Conservation (phyloP, 35 echinoderm and acorn worm genomes). For the Ophiothrix spiculata region DNA sequence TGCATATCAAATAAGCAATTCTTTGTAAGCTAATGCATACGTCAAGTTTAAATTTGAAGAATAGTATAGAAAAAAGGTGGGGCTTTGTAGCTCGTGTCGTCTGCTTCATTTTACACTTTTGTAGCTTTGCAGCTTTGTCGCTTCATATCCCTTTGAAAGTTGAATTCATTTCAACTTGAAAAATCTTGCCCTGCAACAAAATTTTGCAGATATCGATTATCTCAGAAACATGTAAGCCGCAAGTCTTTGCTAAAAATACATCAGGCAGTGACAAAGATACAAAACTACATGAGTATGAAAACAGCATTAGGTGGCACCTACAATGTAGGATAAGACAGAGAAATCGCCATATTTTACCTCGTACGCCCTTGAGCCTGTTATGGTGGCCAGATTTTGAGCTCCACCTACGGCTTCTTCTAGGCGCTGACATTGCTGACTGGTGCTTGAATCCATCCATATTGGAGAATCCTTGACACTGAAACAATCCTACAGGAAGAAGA, state of each 20-base stretch:
- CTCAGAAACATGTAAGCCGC: neutral
- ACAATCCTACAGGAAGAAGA: constrained; percentile 62
- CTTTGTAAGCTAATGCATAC: too few species aligned
- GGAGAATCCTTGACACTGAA: constrained; percentile 78
- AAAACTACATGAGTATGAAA: neutral
- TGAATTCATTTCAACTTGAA: too few species aligned
- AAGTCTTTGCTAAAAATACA: neutral
- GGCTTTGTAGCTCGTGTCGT: too few species aligned
- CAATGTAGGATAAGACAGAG: neutral
- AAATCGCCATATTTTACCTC: constrained; percentile 46
- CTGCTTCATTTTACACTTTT: too few species aligned
- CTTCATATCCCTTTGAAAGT: too few species aligned
- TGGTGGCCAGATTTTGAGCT: constrained; percentile 71
- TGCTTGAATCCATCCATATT: constrained; percentile 97
- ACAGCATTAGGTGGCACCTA: neutral
- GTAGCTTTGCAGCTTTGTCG: too few species aligned
- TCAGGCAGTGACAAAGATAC: neutral
- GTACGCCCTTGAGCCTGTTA: constrained; percentile 92
- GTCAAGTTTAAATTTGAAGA: too few species aligned
- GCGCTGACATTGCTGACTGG: constrained; percentile 70
- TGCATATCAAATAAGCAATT: too few species aligned
- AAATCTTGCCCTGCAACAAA: neutral
- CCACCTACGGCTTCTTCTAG: constrained; percentile 74
- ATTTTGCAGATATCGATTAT: neutral
- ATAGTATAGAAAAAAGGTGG: too few species aligned